These are phyloP conservation scores for Aelia acuminata DNA, from an alignment of 2,888 invertebrate genomes.

Conservation along the genomic window DNA sequence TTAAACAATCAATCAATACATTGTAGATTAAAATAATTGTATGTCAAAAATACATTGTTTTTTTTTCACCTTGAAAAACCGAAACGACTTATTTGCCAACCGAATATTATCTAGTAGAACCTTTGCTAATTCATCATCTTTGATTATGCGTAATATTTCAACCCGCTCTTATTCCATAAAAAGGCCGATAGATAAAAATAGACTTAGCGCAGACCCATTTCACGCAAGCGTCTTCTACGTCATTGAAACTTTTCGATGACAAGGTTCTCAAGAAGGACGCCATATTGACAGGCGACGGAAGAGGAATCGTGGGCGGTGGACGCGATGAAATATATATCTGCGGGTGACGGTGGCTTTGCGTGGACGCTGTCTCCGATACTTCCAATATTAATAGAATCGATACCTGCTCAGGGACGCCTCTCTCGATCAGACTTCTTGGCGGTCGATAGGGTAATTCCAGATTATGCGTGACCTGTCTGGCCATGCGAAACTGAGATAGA, in stretches of 20 bases:
- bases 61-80: too few relatives aligned
- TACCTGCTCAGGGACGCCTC: background rate
- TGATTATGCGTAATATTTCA: too few relatives aligned
- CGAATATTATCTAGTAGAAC: too few relatives aligned
- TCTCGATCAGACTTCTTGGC: background rate
- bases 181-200: background rate
- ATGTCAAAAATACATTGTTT: too few relatives aligned
- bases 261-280: background rate
- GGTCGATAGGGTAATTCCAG: background rate
- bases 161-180: too few relatives aligned
- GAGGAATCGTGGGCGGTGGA: background rate
- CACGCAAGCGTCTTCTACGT: background rate
- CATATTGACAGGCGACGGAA: background rate
- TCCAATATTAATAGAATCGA: constrained; percentile 3
- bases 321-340: background rate
- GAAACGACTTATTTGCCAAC: too few relatives aligned
- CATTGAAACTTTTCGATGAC: background rate
- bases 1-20: too few relatives aligned
- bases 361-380: background rate
- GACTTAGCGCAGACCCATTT: background rate
- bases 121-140: too few relatives aligned
- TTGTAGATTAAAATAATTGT: too few relatives aligned
- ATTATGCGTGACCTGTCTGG: background rate
- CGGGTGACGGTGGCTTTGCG: constrained; percentile 12
- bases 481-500: background rate